Evolutionary conservation across 2,888 invertebrate genomes (phyloP), one percentile per base, ranked within the genome.

Genomic region (Eupithecia subumbrata): DNA sequence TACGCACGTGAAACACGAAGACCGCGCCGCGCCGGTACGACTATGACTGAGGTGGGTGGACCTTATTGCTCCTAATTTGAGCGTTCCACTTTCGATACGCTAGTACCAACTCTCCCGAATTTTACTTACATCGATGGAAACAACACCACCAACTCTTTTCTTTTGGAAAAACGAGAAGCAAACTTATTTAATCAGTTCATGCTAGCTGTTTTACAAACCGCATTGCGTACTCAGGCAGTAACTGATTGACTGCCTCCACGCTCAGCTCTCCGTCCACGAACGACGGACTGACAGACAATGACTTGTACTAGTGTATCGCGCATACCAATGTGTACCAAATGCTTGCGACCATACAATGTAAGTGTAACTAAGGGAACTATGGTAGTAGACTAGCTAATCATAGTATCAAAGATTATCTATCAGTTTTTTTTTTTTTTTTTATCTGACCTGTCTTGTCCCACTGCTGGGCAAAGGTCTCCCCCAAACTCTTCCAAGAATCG

Each of bases 221-320:
- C 64, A 64, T 52, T 69, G 69, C 52, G 52, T 34, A 52, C 69
- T 25, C 5, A 60, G 18, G 2, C 18, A 8, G 37, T 72, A 14
- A n/a, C 22, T 72, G 48, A 73, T 40, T 52, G 30, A 68, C 52
- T n/a, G 70, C 34, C 43, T 45, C 43, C 67, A 60, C 67, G 52
- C 5, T 71, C 40, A 69, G 52, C 74, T 69, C 71, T 69, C 72
- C 73, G 69, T 72, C 71, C 67, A 70, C 71, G 74, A 71, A 74
- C 71, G 74, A 73, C 69, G 43, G 52, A 75, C 72, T 48, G 72
- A 22, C 72, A 73, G 72, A 70, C 72, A 68, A 73, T 74, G 69
- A 72, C 64, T 73, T 70, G 43, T 34, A 69, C 63, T 30, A 64
- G 40, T 30, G 72, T 71, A 56, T 70, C 45, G 45, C 48, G 76